Base-by-base conservation (phyloP, 2,888 invertebrate genomes). In the Ceratothoa steindachneri region DNA sequence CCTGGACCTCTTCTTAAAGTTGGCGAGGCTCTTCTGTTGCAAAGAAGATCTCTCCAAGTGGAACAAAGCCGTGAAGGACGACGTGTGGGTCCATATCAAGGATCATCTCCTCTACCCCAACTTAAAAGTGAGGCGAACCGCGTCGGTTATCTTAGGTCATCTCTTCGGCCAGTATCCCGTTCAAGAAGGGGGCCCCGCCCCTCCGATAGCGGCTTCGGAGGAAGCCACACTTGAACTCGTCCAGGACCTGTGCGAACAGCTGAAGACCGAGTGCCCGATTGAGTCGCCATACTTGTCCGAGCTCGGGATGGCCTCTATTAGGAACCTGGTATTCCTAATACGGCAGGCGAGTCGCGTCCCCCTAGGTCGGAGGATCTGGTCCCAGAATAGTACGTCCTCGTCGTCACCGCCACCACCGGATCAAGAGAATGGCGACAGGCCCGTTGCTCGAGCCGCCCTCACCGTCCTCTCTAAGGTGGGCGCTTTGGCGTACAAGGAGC, bases 291-390 rank as follows among this genome's bases (percentile, higher is more conserved):
- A 69, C n/a, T 31, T 76, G n/a, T 70, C 69, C 2, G 70, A 77
- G 64, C 67, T 79, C 19, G 72, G 73, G 15, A 67, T 77, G 12
- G 31, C 69, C 15, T 70, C 72, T 15, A 65, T 79, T 4, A 71
- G 76, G 65, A 79, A 79, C 29, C 68, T 79, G 15, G 74, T 79
- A 28, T 79, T 76, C 51, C 66, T 79, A 12, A 51, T 79, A 15
- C 70, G 79, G 19, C 76, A 76, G 24, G 69, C 73, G 15, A 5
- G 30, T 22, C 69, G 72, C 27, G 76, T 77, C 12, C 72, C 74
- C 1, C 31, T 79, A n/a, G 29, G 31, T 24, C 19, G 19, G 3
- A n/a, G n/a, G n/a, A n/a, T n/a, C n/a, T n/a, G n/a, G n/a, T n/a
- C n/a, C n/a, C n/a, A n/a, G n/a, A n/a, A n/a, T n/a, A n/a, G n/a